A percentile compares a stretch with the other conserved stretches of the same genome.
phyloP scores from a whole-genome alignment of 2,888 invertebrate genomes.

The Ceramica pisi region DNA sequence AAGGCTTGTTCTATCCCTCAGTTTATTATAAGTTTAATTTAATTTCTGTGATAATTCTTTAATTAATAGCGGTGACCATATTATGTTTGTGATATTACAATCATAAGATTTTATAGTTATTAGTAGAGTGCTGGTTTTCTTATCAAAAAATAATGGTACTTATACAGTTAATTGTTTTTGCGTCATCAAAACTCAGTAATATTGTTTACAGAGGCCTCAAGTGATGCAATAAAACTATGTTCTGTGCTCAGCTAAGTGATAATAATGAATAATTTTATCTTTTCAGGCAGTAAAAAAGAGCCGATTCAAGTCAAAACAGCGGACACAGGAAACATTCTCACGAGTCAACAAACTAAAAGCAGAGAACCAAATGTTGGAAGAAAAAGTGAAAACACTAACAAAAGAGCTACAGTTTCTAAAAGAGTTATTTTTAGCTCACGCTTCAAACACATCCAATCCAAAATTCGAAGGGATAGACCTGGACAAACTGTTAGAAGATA shows the following conservation, averaged over 20 bases:
- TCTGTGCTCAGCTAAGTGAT: conserved; percentile 18
- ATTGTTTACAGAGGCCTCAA: conserved; percentile 32
- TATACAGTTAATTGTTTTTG: conserved; percentile 4
- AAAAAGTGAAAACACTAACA: conserved; percentile 95
- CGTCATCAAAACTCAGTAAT: neutral
- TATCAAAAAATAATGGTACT: conserved; percentile 43
- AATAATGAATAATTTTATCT: conserved; percentile 17
- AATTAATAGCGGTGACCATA: conserved; percentile 30
- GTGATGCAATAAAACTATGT: conserved; percentile 27
- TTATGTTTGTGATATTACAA: conserved; percentile 11
- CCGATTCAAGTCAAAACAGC: conserved; percentile 94
- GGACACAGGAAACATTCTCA: conserved; percentile 94
- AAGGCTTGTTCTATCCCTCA: conserved; percentile 19
- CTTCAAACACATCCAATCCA: conserved; percentile 91
- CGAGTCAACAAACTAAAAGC: conserved; percentile 94
- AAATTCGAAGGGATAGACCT: conserved; percentile 91
- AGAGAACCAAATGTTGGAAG: conserved; percentile 95
- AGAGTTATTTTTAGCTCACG: conserved; percentile 95
- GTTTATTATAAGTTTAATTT: conserved; percentile 21
- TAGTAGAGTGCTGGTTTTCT: conserved; percentile 9
- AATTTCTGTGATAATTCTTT: conserved; percentile 24
- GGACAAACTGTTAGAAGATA: conserved; percentile 90
- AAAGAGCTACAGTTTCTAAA: conserved; percentile 95
- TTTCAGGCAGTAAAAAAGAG: conserved; percentile 95
- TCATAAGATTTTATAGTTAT: conserved; percentile 1